phyloP scores from a whole-genome alignment of 1,140 invertebrate species.

The Bacillus rossius region DNA sequence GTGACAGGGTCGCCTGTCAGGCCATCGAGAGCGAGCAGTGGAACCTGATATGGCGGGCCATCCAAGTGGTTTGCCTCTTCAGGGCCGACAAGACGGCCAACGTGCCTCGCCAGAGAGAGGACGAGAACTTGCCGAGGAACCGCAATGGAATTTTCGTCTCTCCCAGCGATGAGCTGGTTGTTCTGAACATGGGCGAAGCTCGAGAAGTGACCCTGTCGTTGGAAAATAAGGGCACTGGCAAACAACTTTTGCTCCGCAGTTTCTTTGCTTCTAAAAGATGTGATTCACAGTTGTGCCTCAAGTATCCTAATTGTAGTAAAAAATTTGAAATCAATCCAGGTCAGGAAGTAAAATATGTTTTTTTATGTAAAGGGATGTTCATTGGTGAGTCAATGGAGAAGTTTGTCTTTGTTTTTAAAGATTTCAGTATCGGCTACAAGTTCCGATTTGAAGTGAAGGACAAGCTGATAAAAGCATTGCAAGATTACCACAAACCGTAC shows the following conservation, averaged over 20 bases:
- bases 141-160: conserved; percentile 38
- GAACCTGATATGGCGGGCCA: conserved; percentile 50
- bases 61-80: conserved; percentile 23
- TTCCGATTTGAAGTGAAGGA: conserved; percentile 27
- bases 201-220: conserved; percentile 29
- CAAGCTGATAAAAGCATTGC: background rate
- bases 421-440: conserved; percentile 50
- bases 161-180: conserved; percentile 34
- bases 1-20: conserved; percentile 40
- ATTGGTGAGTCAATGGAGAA: conserved; percentile 53
- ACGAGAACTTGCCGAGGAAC: background rate
- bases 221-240: conserved; percentile 36
- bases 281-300: conserved; percentile 38
- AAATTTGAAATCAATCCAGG: conserved; percentile 36
- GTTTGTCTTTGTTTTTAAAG: conserved; percentile 50
- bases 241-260: conserved; percentile 29
- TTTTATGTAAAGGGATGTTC: conserved; percentile 46
- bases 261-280: conserved; percentile 29
- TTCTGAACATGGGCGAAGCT: conserved; percentile 37
- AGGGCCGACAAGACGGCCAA: no score
- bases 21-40: conserved; percentile 62
- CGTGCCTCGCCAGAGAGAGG: no score
- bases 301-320: conserved; percentile 27
- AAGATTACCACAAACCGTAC: no score
- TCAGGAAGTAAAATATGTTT: conserved; percentile 35